phyloP scores from a whole-genome alignment of 2,797 vertebrate genomes.

The Myotis findleyi region DNA sequence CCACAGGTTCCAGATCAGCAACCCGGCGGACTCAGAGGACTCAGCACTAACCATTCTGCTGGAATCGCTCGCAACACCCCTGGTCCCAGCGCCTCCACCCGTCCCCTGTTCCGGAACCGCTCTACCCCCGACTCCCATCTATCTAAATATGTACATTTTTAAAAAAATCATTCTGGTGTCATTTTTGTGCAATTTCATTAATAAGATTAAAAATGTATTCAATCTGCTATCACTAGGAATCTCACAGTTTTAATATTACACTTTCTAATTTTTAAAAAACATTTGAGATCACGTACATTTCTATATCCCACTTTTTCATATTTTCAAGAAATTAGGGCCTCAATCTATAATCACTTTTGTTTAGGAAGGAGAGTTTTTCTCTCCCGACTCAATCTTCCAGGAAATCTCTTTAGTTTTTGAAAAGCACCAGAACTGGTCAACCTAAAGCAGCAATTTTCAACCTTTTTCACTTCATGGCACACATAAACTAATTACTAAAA shows the following conservation, averaged over 20 bases:
- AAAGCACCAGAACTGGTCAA: neutral
- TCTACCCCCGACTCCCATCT: too few relatives aligned
- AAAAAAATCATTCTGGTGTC: neutral
- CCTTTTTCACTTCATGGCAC: neutral
- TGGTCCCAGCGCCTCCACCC: too few relatives aligned
- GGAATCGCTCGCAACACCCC: too few relatives aligned
- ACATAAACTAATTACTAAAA: neutral
- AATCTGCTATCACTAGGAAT: neutral
- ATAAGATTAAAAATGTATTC: neutral
- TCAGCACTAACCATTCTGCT: too few relatives aligned
- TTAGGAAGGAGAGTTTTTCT: neutral
- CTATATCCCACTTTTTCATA: constrained; percentile 6
- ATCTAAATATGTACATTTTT: too few relatives aligned
- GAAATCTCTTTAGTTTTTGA: neutral
- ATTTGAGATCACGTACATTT: neutral
- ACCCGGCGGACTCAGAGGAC: too few relatives aligned
- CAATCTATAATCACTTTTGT: neutral
- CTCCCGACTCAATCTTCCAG: neutral
- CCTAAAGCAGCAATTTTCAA: neutral
- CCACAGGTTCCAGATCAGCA: too few relatives aligned
- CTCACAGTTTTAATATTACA: constrained; percentile 4
- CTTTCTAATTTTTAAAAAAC: neutral
- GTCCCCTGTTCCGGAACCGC: too few relatives aligned
- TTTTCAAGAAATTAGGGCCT: constrained; percentile 24
- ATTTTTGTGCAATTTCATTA: neutral